Conservation (phyloP, 2,888 invertebrate genomes). For the Frankliniella intonsa region DNA sequence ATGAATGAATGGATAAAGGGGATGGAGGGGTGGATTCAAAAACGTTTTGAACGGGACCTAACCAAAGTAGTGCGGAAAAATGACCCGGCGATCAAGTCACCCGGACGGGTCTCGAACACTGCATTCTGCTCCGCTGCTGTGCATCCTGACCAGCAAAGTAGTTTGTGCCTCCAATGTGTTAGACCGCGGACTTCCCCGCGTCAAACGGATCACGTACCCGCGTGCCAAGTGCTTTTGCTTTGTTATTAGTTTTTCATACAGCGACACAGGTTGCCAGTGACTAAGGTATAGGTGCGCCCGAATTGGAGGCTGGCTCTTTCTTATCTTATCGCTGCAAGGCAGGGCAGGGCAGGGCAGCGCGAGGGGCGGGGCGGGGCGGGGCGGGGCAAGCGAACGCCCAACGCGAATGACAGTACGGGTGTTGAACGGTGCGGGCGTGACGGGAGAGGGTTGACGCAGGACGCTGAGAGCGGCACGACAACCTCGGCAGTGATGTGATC, state of each 20-base stretch:
- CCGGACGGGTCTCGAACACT: too few relatives aligned
- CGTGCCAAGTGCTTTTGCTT: neutral
- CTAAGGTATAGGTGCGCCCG: neutral
- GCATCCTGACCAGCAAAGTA: neutral
- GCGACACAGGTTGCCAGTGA: neutral
- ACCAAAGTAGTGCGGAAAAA: too few relatives aligned
- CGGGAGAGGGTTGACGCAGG: neutral
- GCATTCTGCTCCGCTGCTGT: neutral
- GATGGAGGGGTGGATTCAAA: too few relatives aligned
- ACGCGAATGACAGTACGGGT: neutral
- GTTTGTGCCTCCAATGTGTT: too few relatives aligned
- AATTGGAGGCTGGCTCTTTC: neutral
- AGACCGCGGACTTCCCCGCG: neutral
- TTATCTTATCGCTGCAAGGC: neutral
- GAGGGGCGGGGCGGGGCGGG: neutral
- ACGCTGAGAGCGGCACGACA: neutral
- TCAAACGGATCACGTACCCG: neutral
- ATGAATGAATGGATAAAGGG: too few relatives aligned
- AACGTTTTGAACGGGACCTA: too few relatives aligned
- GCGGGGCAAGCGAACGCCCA: neutral
- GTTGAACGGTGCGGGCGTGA: neutral
- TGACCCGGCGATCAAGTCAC: too few relatives aligned
- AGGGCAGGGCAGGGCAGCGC: neutral
- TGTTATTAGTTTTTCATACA: neutral
- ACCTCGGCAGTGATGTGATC: too few relatives aligned